Conservation (phyloP, 2,888 invertebrate genomes). For the Reticulitermes lucifugus region DNA sequence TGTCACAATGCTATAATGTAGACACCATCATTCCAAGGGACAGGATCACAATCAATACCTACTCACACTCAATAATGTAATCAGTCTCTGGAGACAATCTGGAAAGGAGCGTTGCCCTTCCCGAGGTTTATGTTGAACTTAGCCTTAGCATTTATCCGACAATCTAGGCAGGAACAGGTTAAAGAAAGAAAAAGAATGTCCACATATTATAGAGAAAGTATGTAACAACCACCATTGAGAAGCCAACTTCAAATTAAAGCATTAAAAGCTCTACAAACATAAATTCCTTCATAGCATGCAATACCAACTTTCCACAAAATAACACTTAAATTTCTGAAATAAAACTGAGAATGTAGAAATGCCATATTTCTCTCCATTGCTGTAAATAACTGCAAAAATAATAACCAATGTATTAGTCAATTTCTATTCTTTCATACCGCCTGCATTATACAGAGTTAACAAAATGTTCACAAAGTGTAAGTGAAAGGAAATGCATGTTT, state of each 20-base stretch:
- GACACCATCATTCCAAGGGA: conserved; percentile 20
- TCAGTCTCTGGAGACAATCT: conserved; percentile 53
- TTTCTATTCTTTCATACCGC: no score
- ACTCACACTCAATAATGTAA: conserved; percentile 50
- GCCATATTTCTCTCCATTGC: no score
- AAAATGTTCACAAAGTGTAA: no score
- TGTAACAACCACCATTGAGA: neutral
- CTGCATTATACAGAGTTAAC: no score
- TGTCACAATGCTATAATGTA: conserved; percentile 28
- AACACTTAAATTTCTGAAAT: neutral
- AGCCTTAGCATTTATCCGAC: conserved; percentile 52
- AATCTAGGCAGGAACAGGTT: conserved; percentile 49
- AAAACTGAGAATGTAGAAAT: no score
- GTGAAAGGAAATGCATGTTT: no score
- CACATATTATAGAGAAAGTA: conserved; percentile 24
- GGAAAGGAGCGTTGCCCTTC: conserved; percentile 46
- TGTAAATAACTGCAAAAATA: no score
- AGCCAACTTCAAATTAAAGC: neutral
- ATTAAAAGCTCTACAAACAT: neutral
- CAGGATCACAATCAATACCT: conserved; percentile 36
- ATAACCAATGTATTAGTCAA: no score
- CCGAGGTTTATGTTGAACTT: conserved; percentile 53
- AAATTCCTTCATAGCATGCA: neutral
- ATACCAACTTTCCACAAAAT: neutral
- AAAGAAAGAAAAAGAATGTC: conserved; percentile 44